Evolutionary conservation across 2,888 invertebrate genomes (phyloP).

Genomic region (Amblyteles armatorius): DNA sequence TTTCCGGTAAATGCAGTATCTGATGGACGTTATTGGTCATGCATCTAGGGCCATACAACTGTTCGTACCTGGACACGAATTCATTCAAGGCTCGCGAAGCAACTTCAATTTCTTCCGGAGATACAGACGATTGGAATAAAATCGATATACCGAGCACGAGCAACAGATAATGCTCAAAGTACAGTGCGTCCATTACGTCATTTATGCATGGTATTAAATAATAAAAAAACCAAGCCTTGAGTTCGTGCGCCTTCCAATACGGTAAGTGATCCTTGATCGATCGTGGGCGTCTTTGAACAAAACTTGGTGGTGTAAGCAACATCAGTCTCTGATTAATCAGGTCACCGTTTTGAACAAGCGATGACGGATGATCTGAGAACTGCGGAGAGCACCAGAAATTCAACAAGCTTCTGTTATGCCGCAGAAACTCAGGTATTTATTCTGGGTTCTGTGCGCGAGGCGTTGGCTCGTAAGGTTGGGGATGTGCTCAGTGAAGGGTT

Average conservation of each 20-base stretch:
- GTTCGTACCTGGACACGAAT: constrained; percentile 57
- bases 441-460: too few relatives aligned
- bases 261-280: constrained; percentile 28
- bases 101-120: constrained; percentile 16
- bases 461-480: too few relatives aligned
- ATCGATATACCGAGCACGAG: constrained; percentile 53
- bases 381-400: constrained; percentile 16
- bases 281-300: constrained; percentile 33
- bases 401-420: constrained; percentile 26
- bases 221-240: constrained; percentile 55
- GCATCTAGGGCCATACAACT: constrained; percentile 48
- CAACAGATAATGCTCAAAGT: constrained; percentile 46
- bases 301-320: constrained; percentile 34
- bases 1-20: constrained; percentile 41
- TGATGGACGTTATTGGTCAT: constrained; percentile 48
- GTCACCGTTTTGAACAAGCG: not conserved
- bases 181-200: constrained; percentile 37
- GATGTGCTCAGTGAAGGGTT: too few relatives aligned
- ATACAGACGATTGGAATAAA: constrained; percentile 27
- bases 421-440: too few relatives aligned
- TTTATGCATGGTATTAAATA: constrained; percentile 46
- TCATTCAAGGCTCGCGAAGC: constrained; percentile 34
- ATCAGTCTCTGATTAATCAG: constrained; percentile 15
- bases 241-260: constrained; percentile 41
- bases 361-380: constrained; percentile 6